Percentiles rank a stretch among this genome's conserved stretches.
Evolutionary conservation across 2,113 vertebrate genomes (phyloP).

Genomic region (Heteronetta atricapilla): DNA sequence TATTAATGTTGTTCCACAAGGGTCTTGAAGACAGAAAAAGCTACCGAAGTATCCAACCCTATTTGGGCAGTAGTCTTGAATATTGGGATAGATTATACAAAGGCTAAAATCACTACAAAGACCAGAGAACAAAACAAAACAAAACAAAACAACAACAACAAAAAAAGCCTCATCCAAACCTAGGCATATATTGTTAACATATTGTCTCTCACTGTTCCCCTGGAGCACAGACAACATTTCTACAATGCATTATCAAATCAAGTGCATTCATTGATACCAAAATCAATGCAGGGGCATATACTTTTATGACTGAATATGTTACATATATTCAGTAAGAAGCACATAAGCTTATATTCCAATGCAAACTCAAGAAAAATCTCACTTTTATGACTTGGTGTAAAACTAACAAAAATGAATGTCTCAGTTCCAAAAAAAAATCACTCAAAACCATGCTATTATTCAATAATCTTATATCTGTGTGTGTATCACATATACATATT

Average conservation of each 20-base stretch:
- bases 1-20: neutral
- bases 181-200: neutral
- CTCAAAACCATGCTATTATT: neutral
- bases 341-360: neutral
- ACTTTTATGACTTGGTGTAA: neutral
- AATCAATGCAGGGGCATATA: neutral
- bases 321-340: neutral
- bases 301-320: neutral
- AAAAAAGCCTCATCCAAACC: neutral
- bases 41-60: neutral
- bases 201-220: neutral
- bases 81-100: rapidly evolving
- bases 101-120: neutral
- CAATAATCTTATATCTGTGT: neutral
- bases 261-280: neutral
- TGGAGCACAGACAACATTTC: neutral
- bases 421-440: neutral
- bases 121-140: neutral
- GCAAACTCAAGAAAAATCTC: neutral
- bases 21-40: neutral
- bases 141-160: neutral
- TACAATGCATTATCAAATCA: neutral
- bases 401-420: neutral
- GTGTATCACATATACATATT: neutral
- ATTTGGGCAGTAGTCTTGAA: neutral